Evolutionary conservation across 2,113 vertebrate species (phyloP).

Genomic region (Bufo bufo): DNA sequence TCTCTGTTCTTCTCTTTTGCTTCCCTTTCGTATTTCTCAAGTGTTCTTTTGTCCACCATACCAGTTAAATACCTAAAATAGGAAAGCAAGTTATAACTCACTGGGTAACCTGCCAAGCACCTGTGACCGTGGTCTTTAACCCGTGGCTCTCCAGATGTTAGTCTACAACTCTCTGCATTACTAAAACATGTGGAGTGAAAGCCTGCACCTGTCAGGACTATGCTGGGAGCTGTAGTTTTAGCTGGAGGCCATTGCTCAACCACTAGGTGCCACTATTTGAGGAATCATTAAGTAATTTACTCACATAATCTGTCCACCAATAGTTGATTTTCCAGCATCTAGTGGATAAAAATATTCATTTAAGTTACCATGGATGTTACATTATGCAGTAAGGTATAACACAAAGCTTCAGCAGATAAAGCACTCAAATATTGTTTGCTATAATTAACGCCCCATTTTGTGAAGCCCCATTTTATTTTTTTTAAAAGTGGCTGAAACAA

Average conservation of each 20-base stretch:
- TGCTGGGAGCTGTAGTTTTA: not conserved
- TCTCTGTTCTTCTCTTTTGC: conserved; percentile 99
- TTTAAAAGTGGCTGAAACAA: no score
- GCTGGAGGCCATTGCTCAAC: not conserved
- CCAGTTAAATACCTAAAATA: conserved; percentile 92
- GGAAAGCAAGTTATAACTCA: not conserved
- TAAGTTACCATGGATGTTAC: not conserved
- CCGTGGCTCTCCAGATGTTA: not conserved
- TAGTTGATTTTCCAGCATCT: conserved; percentile 99
- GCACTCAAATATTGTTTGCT: no score
- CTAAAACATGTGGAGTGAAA: no score
- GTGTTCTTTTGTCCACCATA: conserved; percentile 98
- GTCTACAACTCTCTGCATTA: no score
- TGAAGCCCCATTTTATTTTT: no score
- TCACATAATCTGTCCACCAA: conserved; percentile 99
- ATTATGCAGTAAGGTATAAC: no score
- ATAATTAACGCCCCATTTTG: no score
- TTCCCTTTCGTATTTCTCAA: conserved; percentile 99
- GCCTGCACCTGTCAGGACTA: no score
- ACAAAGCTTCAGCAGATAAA: not conserved
- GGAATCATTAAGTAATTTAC: conserved; percentile 61
- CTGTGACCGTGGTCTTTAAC: not conserved
- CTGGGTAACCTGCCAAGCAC: not conserved
- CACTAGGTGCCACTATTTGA: not conserved
- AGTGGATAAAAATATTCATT: not conserved